These are phyloP conservation scores for Catharus bicknelli DNA, from an alignment of 2,113 vertebrate genomes.

Conservation along the genomic window DNA sequence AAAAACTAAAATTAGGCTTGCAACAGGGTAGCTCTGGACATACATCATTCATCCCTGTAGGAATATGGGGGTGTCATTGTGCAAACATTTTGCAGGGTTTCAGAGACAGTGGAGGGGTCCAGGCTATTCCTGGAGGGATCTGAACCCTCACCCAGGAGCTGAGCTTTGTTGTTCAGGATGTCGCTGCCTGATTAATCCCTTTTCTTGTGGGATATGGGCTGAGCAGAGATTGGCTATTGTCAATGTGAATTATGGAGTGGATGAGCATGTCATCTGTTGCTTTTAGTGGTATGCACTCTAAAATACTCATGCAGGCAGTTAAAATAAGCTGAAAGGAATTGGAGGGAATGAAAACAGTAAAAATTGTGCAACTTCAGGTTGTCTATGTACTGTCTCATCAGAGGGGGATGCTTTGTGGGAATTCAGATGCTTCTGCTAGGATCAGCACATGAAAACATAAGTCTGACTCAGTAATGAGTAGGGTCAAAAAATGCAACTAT, in stretches of 20 bases:
- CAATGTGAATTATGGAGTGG: not conserved
- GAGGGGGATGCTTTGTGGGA: not conserved
- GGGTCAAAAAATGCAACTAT: not conserved
- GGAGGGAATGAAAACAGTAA: not conserved
- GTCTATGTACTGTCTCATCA: not conserved
- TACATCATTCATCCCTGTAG: not conserved
- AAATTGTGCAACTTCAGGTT: not conserved
- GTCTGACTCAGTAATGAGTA: not conserved
- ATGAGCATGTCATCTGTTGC: slow-evolving; percentile 48
- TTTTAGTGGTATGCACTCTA: not conserved
- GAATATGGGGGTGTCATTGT: not conserved
- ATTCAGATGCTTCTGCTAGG: not conserved
- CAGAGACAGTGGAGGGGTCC: not conserved
- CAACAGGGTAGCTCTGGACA: not conserved
- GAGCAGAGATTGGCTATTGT: slow-evolving; percentile 46
- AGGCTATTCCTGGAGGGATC: not conserved
- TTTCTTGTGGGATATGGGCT: slow-evolving; percentile 24
- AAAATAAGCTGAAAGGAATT: not conserved
- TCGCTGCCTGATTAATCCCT: slow-evolving; percentile 28
- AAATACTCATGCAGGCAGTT: not conserved
- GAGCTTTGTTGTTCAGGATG: slow-evolving; percentile 37
- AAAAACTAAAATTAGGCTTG: not conserved
- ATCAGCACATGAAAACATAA: not conserved
- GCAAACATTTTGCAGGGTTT: not conserved
- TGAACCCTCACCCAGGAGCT: not conserved